These are phyloP conservation scores for Tachypleus tridentatus DNA, from an alignment of 1,140 invertebrate genomes.

Conservation along the genomic window DNA sequence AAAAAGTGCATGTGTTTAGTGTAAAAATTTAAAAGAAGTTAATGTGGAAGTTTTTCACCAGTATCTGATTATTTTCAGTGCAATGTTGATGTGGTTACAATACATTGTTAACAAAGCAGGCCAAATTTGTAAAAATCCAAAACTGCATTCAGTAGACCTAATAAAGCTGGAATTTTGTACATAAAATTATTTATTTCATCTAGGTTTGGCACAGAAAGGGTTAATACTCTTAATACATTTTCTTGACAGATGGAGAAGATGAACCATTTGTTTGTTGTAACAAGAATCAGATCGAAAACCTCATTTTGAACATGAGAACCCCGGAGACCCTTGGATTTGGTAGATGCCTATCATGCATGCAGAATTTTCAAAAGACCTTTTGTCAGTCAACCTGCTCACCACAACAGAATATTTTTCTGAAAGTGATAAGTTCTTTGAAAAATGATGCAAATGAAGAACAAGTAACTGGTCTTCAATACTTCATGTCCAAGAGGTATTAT, in stretches of 20 bases:
- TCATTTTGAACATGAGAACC: background rate
- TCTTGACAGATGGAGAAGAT: background rate
- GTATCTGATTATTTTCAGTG: too few species aligned
- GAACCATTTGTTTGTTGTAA: background rate
- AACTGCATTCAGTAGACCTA: too few species aligned
- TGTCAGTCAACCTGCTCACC: slow-evolving; percentile 24
- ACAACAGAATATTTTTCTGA: slow-evolving; percentile 19
- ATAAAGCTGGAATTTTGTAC: too few species aligned
- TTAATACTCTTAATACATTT: too few species aligned
- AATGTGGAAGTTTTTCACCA: too few species aligned
- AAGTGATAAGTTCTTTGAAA: slow-evolving; percentile 6
- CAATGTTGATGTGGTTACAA: too few species aligned
- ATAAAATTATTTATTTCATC: too few species aligned
- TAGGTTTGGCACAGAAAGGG: too few species aligned
- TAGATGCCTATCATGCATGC: slow-evolving; percentile 23
- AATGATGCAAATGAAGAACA: slow-evolving; percentile 3
- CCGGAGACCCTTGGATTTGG: slow-evolving; percentile 14
- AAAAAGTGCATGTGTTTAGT: too few species aligned
- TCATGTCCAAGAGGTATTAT: background rate
- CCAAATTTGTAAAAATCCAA: too few species aligned
- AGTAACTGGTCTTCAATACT: background rate
- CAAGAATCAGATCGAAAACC: background rate
- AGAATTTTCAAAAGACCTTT: slow-evolving; percentile 22
- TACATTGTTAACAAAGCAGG: too few species aligned
- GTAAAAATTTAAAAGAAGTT: too few species aligned